Evolutionary conservation across 2,888 invertebrate genomes (phyloP).

Genomic region (Atrina japonica): DNA sequence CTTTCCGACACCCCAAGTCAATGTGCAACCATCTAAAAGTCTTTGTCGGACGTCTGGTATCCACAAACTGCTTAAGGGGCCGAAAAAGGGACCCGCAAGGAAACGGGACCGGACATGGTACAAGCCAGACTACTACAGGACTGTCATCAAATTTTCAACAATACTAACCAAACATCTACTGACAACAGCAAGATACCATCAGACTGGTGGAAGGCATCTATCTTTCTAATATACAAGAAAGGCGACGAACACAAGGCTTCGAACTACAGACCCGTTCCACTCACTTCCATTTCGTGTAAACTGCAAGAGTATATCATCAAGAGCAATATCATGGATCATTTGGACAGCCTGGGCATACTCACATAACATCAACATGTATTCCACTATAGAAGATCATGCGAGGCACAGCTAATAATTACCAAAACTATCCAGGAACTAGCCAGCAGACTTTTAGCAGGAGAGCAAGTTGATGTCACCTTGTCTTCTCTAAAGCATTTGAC

Average conservation of each 20-base stretch:
- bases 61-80: too few species aligned
- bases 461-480: too few species aligned
- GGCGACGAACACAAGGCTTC: constrained; percentile 5
- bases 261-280: constrained; percentile 4
- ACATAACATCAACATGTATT: not conserved
- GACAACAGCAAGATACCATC: not conserved
- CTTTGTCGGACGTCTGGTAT: too few species aligned
- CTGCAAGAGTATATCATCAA: constrained; percentile 2
- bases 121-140: not conserved
- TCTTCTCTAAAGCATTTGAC: too few species aligned
- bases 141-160: not conserved
- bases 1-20: too few species aligned
- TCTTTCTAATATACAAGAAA: constrained; percentile 3
- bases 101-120: constrained; percentile 2
- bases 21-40: too few species aligned
- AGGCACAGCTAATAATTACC: constrained; percentile 8
- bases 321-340: constrained; percentile 12
- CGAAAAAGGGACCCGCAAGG: too few species aligned
- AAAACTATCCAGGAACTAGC: constrained; percentile 11
- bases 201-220: constrained; percentile 6
- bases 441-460: not conserved
- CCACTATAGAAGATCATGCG: not conserved
- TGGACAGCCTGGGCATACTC: not conserved
- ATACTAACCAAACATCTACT: not conserved
- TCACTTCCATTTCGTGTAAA: constrained; percentile 12